These are phyloP conservation scores for Drosophila virilis DNA, from an alignment of 1,140 invertebrate genomes.

Conservation along the genomic window DNA sequence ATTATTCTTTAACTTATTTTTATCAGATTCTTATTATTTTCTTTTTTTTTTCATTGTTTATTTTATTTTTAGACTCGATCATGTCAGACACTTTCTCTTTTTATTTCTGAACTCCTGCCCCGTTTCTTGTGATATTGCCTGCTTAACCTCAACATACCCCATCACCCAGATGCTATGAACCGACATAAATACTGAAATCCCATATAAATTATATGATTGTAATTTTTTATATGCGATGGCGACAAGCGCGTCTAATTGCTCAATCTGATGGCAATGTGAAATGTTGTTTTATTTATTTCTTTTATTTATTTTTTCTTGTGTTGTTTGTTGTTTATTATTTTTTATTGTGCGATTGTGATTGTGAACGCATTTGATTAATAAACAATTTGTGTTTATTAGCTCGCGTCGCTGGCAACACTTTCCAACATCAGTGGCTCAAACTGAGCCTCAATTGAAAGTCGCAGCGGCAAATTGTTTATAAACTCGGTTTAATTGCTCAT, in stretches of 20 bases:
- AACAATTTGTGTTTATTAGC: constrained; percentile 76
- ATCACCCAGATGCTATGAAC: constrained; percentile 35
- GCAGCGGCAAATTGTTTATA: constrained; percentile 36
- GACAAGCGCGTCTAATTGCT: constrained; percentile 69
- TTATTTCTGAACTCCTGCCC: constrained; percentile 1
- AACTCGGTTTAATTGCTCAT: constrained; percentile 73
- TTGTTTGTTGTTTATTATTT: constrained; percentile 46
- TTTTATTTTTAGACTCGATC: background rate
- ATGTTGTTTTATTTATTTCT: constrained; percentile 28
- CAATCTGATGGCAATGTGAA: constrained; percentile 57
- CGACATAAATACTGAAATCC: constrained; percentile 42
- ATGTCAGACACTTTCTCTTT: constrained; percentile 1
- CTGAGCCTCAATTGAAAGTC: constrained; percentile 36
- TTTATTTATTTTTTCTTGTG: constrained; percentile 16
- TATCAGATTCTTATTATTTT: background rate
- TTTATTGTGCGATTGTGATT: constrained; percentile 42
- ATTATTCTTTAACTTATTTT: background rate
- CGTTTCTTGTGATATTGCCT: constrained; percentile 3
- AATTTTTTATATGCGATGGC: constrained; percentile 32
- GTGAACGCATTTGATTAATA: constrained; percentile 69
- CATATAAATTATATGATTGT: constrained; percentile 41
- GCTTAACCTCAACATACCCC: constrained; percentile 15
- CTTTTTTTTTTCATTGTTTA: background rate
- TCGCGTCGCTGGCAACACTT: constrained; percentile 67
- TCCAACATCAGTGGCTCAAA: constrained; percentile 38